Base-by-base conservation (phyloP, 2,797 vertebrate species). In the Pipistrellus nathusii region DNA sequence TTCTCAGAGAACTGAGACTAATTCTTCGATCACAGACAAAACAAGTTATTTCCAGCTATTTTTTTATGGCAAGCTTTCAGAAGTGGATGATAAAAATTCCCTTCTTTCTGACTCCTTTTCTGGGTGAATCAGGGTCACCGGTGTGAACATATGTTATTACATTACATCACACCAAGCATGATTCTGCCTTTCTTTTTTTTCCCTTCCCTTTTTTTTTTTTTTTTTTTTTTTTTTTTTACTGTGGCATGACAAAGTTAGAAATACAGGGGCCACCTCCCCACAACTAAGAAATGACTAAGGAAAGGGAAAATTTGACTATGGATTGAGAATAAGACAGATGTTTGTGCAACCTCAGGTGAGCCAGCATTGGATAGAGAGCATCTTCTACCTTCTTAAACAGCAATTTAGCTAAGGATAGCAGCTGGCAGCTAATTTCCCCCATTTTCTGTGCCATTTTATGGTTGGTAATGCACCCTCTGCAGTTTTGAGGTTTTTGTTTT, bases 1-100 rank as follows among this genome's bases (percentile, higher is more conserved):
- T 93, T 88, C 75, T 94, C 69, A 73, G 77, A 95, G 93, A 92
- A 85, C 18, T 69, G 38, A 89, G 85, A 64, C 27, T 35, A 86
- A 88, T 11, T 18, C 35, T 94, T 89, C 69, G 41, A 57, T 90
- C 77, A 73, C 41, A 72, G 46, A 38, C 32, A 41, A 71, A 25
- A 83, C 81, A 76, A 73, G 8, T 25, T 83, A 76, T 73, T 84
- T 81, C 68, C 83, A 76, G 69, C 71, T 80, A 8, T 90, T 85
- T 71, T 90, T 85, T 84, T 5, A 91, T 44, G n/a, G 46, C 15
- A 81, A 81, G 35, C 6, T 68, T 96, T 95, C 62, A 80, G 62
- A 85, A 72, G n/a, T 41, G n/a, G n/a, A 76, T 78, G 68, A 87
- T 69, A 69, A 83, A 86, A 86, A 77, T 53, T 64, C 72, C 18